These are phyloP conservation scores for Pogonophryne albipinna DNA, from an alignment of 2,797 vertebrate species.

Conservation along the genomic window DNA sequence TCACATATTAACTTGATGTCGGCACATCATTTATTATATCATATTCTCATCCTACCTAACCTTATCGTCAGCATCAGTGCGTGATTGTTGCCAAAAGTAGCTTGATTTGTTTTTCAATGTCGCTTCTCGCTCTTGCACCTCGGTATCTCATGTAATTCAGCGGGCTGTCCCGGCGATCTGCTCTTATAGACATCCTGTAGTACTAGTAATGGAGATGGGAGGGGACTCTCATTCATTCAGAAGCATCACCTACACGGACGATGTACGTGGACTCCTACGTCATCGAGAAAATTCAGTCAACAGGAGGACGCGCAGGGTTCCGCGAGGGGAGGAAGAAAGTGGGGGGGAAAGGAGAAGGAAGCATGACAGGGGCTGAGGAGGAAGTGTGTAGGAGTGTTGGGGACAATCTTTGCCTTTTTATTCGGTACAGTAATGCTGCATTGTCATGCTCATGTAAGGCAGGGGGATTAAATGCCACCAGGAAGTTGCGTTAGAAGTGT, in stretches of 20 bases:
- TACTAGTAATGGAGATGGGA: constrained; percentile 84
- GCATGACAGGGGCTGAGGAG: constrained; percentile 25
- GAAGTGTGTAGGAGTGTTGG: constrained; percentile 24
- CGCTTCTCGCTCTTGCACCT: constrained; percentile 51
- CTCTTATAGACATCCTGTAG: constrained; percentile 88
- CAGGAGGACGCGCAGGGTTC: constrained; percentile 82
- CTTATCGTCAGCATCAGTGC: constrained; percentile 10
- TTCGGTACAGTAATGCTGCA: constrained; percentile 32
- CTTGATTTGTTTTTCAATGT: constrained; percentile 46
- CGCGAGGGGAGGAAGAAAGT: constrained; percentile 57
- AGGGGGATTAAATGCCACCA: constrained; percentile 20
- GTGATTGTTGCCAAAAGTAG: constrained; percentile 18
- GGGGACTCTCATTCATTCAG: constrained; percentile 89
- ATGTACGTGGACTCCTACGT: constrained; percentile 86
- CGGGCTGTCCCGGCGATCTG: constrained; percentile 83
- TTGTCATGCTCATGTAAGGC: constrained; percentile 22
- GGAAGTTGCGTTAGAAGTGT: constrained; percentile 41
- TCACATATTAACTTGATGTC: constrained; percentile 23
- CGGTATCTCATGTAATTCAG: constrained; percentile 79
- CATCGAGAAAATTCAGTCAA: constrained; percentile 83
- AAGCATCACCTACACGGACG: constrained; percentile 84
- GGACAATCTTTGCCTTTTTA: constrained; percentile 39
- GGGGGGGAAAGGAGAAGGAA: neutral
- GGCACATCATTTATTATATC: neutral
- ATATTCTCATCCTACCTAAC: constrained; percentile 4